Conservation (phyloP, 2,113 vertebrate species). For the Pardalotus punctatus region DNA sequence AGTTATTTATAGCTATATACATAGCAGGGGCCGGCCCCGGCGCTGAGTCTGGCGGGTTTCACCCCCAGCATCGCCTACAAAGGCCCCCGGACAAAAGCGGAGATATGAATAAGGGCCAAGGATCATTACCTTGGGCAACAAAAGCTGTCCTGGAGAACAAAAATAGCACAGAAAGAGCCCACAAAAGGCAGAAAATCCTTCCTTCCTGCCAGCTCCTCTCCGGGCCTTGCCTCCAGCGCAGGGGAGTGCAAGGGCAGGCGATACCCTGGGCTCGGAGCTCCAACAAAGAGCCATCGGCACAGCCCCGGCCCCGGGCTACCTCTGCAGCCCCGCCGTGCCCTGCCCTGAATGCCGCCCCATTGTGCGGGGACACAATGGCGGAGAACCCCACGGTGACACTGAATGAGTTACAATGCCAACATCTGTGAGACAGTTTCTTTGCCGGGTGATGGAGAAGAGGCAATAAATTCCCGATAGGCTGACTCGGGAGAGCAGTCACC, state of each 20-base stretch:
- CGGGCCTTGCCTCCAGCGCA: conserved; percentile 13
- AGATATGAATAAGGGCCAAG: conserved; percentile 62
- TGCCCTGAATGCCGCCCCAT: conserved; percentile 28
- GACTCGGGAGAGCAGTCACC: conserved; percentile 41
- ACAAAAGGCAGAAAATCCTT: conserved; percentile 69
- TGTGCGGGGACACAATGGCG: conserved; percentile 44
- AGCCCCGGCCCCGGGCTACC: background rate
- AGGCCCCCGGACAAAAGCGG: conserved; percentile 4
- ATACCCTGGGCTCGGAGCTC: background rate
- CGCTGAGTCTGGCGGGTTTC: background rate
- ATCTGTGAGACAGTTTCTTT: conserved; percentile 60
- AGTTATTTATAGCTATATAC: background rate
- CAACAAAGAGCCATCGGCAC: conserved; percentile 53
- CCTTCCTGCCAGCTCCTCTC: conserved; percentile 48
- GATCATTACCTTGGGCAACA: conserved; percentile 66
- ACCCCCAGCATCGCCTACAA: background rate
- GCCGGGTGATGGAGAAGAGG: conserved; percentile 36
- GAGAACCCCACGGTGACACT: conserved; percentile 60
- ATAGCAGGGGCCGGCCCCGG: background rate
- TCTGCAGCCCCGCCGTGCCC: background rate
- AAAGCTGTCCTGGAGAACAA: conserved; percentile 45
- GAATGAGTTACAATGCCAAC: conserved; percentile 59
- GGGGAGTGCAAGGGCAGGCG: conserved; percentile 58
- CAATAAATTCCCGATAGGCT: conserved; percentile 53
- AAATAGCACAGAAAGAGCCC: conserved; percentile 55